Percentiles rank a stretch among this genome's conserved stretches.
Conservation (phyloP, 2,797 vertebrate genomes). For the Xiphorhynchus erythropygius region DNA sequence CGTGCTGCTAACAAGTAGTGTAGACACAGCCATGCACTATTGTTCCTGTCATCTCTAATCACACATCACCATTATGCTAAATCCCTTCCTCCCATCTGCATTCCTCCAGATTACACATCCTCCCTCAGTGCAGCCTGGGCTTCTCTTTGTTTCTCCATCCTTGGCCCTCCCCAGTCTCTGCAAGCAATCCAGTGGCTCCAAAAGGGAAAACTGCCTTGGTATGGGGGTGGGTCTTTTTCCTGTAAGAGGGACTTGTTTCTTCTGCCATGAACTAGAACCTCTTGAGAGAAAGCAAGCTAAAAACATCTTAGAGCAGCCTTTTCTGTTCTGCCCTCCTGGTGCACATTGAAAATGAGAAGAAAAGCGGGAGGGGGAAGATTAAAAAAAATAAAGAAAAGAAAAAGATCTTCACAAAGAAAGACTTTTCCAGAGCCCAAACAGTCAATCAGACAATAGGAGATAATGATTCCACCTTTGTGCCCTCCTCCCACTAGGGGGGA, state of each 20-base stretch:
- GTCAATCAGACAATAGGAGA: not conserved
- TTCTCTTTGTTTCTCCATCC: not conserved
- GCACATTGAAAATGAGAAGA: slow-evolving; percentile 17
- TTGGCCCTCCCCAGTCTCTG: not conserved
- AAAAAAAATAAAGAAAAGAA: not conserved
- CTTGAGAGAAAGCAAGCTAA: slow-evolving; percentile 16
- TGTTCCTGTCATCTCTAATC: slow-evolving; percentile 32
- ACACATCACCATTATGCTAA: not conserved
- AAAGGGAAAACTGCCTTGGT: not conserved
- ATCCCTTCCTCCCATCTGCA: not conserved
- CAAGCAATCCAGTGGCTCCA: not conserved
- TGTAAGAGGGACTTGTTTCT: not conserved
- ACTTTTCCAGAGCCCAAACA: slow-evolving; percentile 12
- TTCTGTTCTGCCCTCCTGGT: slow-evolving; percentile 39
- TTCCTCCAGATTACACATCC: not conserved
- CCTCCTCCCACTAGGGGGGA: not conserved
- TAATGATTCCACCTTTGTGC: not conserved
- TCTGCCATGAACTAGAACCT: not conserved
- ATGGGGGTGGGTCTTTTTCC: not conserved
- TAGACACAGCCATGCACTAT: not conserved
- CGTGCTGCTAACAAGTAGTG: not conserved
- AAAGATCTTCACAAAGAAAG: not conserved
- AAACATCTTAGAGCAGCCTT: slow-evolving; percentile 23
- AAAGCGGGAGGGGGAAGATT: not conserved
- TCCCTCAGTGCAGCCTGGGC: not conserved